These are phyloP conservation scores for Gymnobelideus leadbeateri DNA, from an alignment of 2,113 vertebrate species.

Conservation along the genomic window DNA sequence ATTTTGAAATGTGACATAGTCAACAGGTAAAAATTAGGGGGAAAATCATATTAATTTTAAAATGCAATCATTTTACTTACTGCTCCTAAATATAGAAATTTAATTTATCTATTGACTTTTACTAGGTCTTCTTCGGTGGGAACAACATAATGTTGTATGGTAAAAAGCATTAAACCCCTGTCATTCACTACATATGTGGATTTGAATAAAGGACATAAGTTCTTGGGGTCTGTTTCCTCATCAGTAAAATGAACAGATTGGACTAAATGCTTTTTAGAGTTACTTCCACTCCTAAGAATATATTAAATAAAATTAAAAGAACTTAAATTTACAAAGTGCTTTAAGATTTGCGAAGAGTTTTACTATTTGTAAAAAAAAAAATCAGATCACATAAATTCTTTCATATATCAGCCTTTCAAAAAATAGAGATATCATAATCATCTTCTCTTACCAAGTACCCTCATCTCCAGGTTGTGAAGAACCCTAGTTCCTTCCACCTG, in stretches of 20 bases:
- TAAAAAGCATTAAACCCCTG: neutral
- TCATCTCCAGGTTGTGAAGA: neutral
- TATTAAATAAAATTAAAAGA: neutral
- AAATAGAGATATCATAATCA: neutral
- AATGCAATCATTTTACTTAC: neutral
- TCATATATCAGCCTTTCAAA: neutral
- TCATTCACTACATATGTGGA: neutral
- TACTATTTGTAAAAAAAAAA: neutral
- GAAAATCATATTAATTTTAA: neutral
- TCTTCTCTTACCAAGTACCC: neutral
- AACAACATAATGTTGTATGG: neutral
- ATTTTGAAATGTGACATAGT: neutral
- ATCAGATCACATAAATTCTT: neutral
- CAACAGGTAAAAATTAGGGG: neutral
- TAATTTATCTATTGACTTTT: neutral
- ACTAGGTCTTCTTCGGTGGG: neutral
- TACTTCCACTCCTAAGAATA: neutral
- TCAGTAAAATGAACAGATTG: neutral
- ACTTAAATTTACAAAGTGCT: neutral
- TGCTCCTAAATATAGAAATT: neutral
- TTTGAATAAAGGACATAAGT: neutral
- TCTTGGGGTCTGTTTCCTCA: too few relatives aligned
- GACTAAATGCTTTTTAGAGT: neutral
- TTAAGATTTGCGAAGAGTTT: neutral
- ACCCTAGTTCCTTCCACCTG: neutral